Evolutionary conservation across 2,888 invertebrate genomes (phyloP).

Genomic region (Pheosia gnoma): DNA sequence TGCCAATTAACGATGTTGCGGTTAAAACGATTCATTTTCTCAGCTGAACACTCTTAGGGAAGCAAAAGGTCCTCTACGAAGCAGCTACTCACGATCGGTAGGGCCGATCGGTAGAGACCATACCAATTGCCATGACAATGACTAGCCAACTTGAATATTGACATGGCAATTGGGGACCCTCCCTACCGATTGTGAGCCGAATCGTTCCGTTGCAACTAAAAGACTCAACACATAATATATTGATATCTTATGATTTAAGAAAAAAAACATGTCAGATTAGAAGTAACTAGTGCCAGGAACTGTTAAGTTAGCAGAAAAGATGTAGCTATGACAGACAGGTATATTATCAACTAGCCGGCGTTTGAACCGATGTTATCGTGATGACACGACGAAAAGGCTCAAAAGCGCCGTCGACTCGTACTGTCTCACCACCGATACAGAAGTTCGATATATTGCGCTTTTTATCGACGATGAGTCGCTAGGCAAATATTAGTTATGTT

Average conservation of each 20-base stretch:
- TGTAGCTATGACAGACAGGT: conserved; percentile 46
- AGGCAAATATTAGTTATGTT: conserved; percentile 18
- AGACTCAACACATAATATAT: too few species aligned
- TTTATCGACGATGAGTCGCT: conserved; percentile 24
- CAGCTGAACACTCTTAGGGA: too few species aligned
- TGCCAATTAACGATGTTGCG: too few species aligned
- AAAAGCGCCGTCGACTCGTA: conserved; percentile 39
- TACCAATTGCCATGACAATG: too few species aligned
- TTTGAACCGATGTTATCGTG: conserved; percentile 60
- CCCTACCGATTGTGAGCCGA: too few species aligned
- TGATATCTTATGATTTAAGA: background rate
- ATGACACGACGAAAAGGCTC: conserved; percentile 59
- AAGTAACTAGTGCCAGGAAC: conserved; percentile 11
- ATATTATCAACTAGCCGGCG: conserved; percentile 51
- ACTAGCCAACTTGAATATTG: too few species aligned
- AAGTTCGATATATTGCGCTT: conserved; percentile 31
- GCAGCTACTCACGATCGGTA: too few species aligned
- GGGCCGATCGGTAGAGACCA: too few species aligned
- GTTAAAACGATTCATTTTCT: too few species aligned
- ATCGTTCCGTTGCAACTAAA: too few species aligned
- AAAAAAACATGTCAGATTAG: conserved; percentile 11
- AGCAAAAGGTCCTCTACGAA: too few species aligned
- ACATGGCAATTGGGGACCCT: too few species aligned
- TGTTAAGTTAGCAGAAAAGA: conserved; percentile 27
- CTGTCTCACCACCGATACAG: conserved; percentile 28